Base-by-base conservation (phyloP, 2,888 invertebrate species). In the Aphidoletes aphidimyza region DNA sequence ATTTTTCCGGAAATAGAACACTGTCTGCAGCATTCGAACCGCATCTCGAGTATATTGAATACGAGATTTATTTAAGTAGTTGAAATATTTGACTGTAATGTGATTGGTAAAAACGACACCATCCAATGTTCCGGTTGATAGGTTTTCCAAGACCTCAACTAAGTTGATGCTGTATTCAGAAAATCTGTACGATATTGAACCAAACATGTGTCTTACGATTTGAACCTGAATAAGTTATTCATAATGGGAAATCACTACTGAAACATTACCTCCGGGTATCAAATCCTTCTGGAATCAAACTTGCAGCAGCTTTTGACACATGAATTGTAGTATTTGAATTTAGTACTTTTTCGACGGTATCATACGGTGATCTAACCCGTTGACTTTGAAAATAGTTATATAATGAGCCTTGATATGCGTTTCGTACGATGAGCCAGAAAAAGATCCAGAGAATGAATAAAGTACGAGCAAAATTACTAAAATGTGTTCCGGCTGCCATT, bases 401-500 rank as follows among this genome's bases (percentile, higher is more conserved):
- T 1, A 85, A n/a, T 1, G 85, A 34, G 9, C 85, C 85, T 81
- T 69, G 69, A 37, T 85, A 85, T 14, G 85, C 42, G 34, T 83
- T 85, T 37, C 84, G 39, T 2, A 85, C 69, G 3, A 85, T n/a
- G 5, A 85, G 17, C 47, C 69, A 69, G 9, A 83, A 84, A 47
- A 85, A 14, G 39, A 85, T 85, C 69, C 83, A 84, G 8, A 85
- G 39, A 0, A 42, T 36, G 3, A 84, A 14, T 0, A 85, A 5
- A 1, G 83, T 36, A 8, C 85, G 36, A 14, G 85, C 47, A 37
- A 85, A 85, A 69, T 84, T 84, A 34, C 84, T 22, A 54, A 54
- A 54, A 54, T 54, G 14, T 54, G 22, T 3, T 54, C 54, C 3
- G 2, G 6, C 5, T 47, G 8, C 19, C 54, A 54, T 54, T 22